Evolutionary conservation across 2,888 invertebrate species (phyloP), one percentile per base, ranked within the genome.

Genomic region (Drosophila nigritarsus): DNA sequence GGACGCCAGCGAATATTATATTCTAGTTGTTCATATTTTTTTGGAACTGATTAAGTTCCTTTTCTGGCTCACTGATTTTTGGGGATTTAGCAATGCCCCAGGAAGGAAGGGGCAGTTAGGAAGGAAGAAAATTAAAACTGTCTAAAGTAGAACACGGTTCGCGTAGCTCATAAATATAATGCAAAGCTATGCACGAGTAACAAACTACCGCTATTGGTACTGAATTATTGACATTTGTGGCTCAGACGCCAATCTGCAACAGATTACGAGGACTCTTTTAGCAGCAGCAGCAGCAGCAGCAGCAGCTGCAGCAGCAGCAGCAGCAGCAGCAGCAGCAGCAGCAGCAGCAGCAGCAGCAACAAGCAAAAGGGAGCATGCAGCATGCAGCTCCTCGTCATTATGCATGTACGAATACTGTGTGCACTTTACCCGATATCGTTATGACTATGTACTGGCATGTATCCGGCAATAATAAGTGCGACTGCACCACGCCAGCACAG

Each of bases 201-300:
- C 48, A 66, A 76, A 80, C 79, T 66, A 82, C 75, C 82, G 82
- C 80, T 80, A 82, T 82, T 83, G 82, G 80, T 55, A 59, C 73
- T 83, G 83, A 83, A 83, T 83, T 83, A 83, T 83, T 83, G 82
- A 83, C 82, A 83, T 83, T 83, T 83, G 82, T 82, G 78, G 68
- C 82, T 82, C 78, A 82, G 82, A 78, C 80, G 82, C 82, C 83
- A 83, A 83, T 83, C 82, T 82, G 65, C 72, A 68, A 70, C 80
- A 83, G 83, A 83, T 83, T 82, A 82, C 77, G 71, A 82, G 78
- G 72, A 74, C 70, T 66, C 53, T 66, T 65, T 45, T 15, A 20
- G 13, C 7, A 45, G 20, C 20, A 20, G 20, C 45, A 20, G 40
- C 45, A 20, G 2, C 20, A 20, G 3, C 36, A 38, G 49, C 36